These are phyloP conservation scores for Brienomyrus brachyistius DNA, from an alignment of 2,113 vertebrate species.

Conservation along the genomic window DNA sequence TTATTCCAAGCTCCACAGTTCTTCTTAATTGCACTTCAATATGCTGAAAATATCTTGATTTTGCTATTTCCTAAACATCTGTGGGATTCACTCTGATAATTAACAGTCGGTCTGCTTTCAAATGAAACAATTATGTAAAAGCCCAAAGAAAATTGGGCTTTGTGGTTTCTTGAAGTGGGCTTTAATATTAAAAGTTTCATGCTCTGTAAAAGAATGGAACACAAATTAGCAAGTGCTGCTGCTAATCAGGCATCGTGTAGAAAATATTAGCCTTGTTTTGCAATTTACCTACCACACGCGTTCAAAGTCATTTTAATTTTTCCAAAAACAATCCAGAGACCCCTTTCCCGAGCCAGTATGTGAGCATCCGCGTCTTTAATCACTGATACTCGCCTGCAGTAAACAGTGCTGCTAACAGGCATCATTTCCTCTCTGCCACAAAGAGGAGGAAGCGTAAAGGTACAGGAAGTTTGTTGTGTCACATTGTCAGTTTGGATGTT, in stretches of 20 bases:
- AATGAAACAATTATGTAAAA: neutral
- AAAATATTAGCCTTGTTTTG: neutral
- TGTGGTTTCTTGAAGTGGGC: neutral
- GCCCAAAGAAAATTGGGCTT: neutral
- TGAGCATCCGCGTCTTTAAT: neutral
- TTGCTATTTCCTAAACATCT: neutral
- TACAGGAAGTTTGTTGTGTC: neutral
- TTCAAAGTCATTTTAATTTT: neutral
- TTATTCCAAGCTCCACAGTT: neutral
- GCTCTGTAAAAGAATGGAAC: neutral
- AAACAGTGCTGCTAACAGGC: neutral
- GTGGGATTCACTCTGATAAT: neutral
- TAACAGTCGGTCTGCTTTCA: neutral
- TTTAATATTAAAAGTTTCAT: neutral
- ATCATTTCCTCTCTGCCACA: neutral
- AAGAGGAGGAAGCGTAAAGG: neutral
- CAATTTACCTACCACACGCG: neutral
- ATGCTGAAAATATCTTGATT: neutral
- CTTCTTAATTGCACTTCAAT: neutral
- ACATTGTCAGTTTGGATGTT: neutral
- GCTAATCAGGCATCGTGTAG: neutral
- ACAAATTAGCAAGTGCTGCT: neutral
- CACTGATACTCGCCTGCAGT: neutral
- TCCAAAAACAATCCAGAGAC: neutral
- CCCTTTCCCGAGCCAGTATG: neutral